These are phyloP conservation scores for Cheilosia pagana DNA, from an alignment of 2,888 invertebrate genomes.

Conservation along the genomic window DNA sequence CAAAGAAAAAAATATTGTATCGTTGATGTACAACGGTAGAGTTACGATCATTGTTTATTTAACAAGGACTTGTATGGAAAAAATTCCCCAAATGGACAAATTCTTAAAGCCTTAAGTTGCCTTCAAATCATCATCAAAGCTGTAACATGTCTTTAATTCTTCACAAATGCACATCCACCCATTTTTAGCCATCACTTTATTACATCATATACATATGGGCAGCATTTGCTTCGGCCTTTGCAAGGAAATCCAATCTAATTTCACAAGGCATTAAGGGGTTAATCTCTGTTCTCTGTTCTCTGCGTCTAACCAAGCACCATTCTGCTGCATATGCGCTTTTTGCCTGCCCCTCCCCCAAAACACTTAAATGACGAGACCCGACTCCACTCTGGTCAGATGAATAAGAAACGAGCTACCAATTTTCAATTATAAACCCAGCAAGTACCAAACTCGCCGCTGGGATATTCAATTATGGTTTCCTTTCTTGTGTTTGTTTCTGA, in stretches of 20 bases:
- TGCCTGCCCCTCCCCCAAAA: background rate
- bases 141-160: no score
- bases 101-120: no score
- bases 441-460: conserved; percentile 56
- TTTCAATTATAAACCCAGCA: conserved; percentile 71
- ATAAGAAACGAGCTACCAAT: conserved; percentile 59
- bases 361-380: conserved; percentile 25
- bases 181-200: background rate
- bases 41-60: no score
- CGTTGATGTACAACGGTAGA: no score
- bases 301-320: background rate
- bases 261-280: background rate
- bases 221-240: background rate
- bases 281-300: conserved; percentile 5
- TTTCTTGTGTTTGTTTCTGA: conserved; percentile 41
- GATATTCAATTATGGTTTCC: conserved; percentile 70
- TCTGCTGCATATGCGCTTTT: background rate
- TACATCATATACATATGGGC: background rate
- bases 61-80: no score
- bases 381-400: conserved; percentile 47
- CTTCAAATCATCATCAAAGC: no score
- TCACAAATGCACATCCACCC: no score
- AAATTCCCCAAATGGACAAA: no score
- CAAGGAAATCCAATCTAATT: conserved; percentile 1
- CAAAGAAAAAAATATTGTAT: no score